A percentile compares a stretch with the other conserved stretches of the same genome.
Conservation (phyloP, 2,888 invertebrate genomes). For the Eumerus sabulonum region DNA sequence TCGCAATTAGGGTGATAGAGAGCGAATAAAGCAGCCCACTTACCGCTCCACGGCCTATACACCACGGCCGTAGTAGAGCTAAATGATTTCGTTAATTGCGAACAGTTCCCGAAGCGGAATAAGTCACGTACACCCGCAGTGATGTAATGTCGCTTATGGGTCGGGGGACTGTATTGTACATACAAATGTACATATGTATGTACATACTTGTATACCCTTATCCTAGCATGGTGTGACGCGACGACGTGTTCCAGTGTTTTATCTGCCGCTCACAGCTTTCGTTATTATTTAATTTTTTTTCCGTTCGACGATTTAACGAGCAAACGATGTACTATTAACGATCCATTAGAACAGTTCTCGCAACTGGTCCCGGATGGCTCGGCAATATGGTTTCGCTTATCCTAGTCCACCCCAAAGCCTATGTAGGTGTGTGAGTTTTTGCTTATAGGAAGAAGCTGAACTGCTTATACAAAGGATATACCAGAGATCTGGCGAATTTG, state of each 20-base stretch:
- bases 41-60: conserved; percentile 23
- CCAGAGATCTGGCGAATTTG: conserved; percentile 14
- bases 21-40: conserved; percentile 29
- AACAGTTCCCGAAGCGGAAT: conserved; percentile 51
- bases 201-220: no score
- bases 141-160: conserved; percentile 19
- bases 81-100: conserved; percentile 59
- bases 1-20: conserved; percentile 55
- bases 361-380: conserved; percentile 21
- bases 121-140: conserved; percentile 54
- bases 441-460: background rate
- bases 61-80: conserved; percentile 24
- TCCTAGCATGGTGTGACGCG: no score
- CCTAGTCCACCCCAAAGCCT: background rate
- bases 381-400: background rate
- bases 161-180: background rate
- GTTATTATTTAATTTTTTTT: conserved; percentile 42
- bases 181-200: no score
- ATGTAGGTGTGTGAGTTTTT: background rate
- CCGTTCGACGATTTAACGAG: conserved; percentile 45
- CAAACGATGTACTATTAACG: conserved; percentile 48
- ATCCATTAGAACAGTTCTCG: conserved; percentile 36
- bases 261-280: background rate
- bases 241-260: no score
- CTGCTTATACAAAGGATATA: background rate